A percentile compares a stretch with the other conserved stretches of the same genome.
These are phyloP conservation scores for Apis cerana DNA, from an alignment of 1,140 invertebrate species.

Conservation along the genomic window DNA sequence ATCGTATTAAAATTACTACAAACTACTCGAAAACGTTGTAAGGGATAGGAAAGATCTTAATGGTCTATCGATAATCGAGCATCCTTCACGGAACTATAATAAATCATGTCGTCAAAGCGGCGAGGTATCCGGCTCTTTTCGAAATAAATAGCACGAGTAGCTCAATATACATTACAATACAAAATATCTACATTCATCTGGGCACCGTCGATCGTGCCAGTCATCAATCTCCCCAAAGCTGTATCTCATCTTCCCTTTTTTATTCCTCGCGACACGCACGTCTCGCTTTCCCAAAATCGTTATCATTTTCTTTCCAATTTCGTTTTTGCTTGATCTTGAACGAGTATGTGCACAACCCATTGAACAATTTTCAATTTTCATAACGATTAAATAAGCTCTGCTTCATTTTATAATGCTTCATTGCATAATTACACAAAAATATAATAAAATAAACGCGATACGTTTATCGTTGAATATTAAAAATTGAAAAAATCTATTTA, in stretches of 20 bases:
- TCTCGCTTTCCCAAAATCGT: background rate
- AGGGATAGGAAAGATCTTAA: background rate
- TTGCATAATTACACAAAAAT: no score
- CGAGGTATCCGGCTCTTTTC: background rate
- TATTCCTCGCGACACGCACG: conserved; percentile 22
- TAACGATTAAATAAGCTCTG: no score
- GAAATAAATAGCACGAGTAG: conserved; percentile 11
- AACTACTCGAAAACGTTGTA: background rate
- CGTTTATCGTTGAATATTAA: no score
- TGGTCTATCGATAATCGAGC: background rate
- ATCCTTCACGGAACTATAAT: background rate
- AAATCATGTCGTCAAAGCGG: conserved; percentile 24
- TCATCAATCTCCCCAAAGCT: conserved; percentile 32
- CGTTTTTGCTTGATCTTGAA: conserved; percentile 43
- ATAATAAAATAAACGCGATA: no score
- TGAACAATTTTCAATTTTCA: conserved; percentile 16
- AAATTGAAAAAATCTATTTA: background rate
- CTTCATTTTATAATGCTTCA: no score
- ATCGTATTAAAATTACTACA: background rate
- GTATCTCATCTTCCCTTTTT: conserved; percentile 25
- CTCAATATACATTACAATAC: conserved; percentile 40
- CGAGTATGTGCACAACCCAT: conserved; percentile 43
- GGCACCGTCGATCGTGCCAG: conserved; percentile 25
- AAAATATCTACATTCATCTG: conserved; percentile 38
- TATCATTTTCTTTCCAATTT: conserved; percentile 43